A percentile compares a stretch with the other conserved stretches of the same genome.
These are phyloP conservation scores for Plumapathes pennacea DNA, from an alignment of 92 coral and sea anemone species.

Conservation along the genomic window DNA sequence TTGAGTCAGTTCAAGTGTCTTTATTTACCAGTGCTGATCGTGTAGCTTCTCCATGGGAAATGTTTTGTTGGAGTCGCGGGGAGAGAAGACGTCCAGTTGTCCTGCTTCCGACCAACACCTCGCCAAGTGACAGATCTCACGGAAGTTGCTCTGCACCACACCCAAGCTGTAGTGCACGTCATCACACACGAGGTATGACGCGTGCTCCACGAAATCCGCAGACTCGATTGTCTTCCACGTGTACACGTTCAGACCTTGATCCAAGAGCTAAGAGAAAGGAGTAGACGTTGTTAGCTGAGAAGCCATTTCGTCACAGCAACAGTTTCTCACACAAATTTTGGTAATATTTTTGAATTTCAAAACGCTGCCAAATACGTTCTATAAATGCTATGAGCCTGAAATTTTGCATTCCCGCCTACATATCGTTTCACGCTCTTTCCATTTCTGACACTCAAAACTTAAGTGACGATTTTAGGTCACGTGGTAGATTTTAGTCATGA, in stretches of 20 bases:
- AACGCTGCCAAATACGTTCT: too few relatives aligned
- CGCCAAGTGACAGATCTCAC: constrained; percentile 80
- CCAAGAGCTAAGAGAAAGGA: constrained; percentile 82
- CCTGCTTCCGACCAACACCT: constrained; percentile 80
- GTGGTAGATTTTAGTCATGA: too few relatives aligned
- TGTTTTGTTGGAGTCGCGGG: constrained; percentile 60
- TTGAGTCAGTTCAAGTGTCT: neutral
- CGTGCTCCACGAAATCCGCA: constrained; percentile 96
- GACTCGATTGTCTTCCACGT: constrained; percentile 98
- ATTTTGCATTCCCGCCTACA: too few relatives aligned
- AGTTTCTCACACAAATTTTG: too few relatives aligned
- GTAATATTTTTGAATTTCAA: too few relatives aligned
- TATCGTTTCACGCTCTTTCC: too few relatives aligned
- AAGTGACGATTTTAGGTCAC: too few relatives aligned
- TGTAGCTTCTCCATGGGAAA: constrained; percentile 80
- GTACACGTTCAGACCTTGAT: constrained; percentile 84
- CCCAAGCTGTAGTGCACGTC: constrained; percentile 93
- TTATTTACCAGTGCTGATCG: constrained; percentile 70
- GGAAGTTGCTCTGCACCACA: constrained; percentile 83
- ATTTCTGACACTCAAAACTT: too few relatives aligned
- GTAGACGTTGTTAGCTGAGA: too few relatives aligned
- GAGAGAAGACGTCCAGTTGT: constrained; percentile 82
- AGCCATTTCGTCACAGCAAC: too few relatives aligned
- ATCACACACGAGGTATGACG: constrained; percentile 90
- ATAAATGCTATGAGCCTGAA: too few relatives aligned